Evolutionary conservation across 2,888 invertebrate genomes (phyloP).

Genomic region (Ferrisia virgata): DNA sequence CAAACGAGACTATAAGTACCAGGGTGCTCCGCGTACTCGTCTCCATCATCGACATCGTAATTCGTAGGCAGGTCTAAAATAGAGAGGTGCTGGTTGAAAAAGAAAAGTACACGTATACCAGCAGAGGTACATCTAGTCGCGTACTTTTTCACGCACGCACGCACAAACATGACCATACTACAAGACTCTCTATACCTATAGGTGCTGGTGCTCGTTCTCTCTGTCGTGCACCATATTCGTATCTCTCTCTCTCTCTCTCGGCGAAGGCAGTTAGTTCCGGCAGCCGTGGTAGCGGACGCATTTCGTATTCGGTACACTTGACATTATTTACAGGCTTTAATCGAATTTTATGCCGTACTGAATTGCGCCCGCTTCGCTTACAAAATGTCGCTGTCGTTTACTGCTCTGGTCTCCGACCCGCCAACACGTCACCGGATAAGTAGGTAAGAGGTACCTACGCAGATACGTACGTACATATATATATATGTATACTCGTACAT

Average conservation of each 20-base stretch:
- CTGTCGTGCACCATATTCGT: no score
- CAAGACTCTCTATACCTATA: not conserved
- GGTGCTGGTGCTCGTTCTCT: no score
- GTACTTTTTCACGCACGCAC: constrained; percentile 41
- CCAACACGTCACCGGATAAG: no score
- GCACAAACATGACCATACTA: not conserved
- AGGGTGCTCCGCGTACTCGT: not conserved
- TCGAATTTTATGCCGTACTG: constrained; percentile 34
- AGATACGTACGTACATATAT: not conserved
- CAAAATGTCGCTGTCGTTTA: no score
- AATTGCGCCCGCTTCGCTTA: not conserved
- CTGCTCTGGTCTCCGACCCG: no score
- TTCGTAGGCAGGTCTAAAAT: no score
- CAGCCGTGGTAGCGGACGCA: not conserved
- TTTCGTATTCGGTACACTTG: constrained; percentile 13
- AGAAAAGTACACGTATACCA: no score
- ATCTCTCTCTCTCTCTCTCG: not conserved
- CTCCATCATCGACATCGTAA: no score
- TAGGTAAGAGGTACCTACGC: no score
- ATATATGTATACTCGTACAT: no score
- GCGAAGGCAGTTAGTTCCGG: not conserved
- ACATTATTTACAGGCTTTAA: constrained; percentile 35
- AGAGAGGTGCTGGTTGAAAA: no score
- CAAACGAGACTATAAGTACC: not conserved
- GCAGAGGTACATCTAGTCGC: not conserved